Evolutionary conservation across 1,140 invertebrate species (phyloP).

Genomic region (Panulirus ornatus): DNA sequence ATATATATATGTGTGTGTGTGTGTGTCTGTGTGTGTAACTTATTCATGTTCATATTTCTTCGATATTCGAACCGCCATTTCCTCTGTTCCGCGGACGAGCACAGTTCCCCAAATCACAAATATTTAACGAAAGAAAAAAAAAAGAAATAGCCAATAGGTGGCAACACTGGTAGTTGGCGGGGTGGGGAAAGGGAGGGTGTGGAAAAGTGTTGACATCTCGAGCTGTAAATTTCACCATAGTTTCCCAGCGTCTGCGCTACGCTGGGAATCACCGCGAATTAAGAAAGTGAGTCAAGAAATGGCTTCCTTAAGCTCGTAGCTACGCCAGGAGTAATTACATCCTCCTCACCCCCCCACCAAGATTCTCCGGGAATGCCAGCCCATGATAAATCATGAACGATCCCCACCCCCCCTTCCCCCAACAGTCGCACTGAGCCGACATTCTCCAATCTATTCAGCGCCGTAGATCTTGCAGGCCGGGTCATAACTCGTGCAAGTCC

Average conservation of each 20-base stretch:
- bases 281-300: not conserved
- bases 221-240: not conserved
- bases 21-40: slow-evolving; percentile 10
- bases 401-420: no score
- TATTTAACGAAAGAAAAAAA: not conserved
- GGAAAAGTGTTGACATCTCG: not conserved
- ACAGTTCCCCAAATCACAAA: not conserved
- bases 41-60: not conserved
- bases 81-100: not conserved
- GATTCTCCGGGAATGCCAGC: slow-evolving; percentile 24
- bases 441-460: slow-evolving; percentile 58
- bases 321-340: not conserved
- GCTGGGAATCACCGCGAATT: slow-evolving; percentile 20
- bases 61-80: not conserved
- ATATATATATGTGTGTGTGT: slow-evolving; percentile 24
- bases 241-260: no score
- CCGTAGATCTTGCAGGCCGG: slow-evolving; percentile 34
- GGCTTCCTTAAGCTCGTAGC: not conserved
- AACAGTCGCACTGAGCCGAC: slow-evolving; percentile 52
- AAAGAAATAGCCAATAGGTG: not conserved
- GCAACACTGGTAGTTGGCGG: not conserved
- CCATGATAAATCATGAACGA: slow-evolving; percentile 37
- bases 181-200: no score
- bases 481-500: slow-evolving; percentile 46
- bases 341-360: no score